phyloP scores from a whole-genome alignment of 53 echinoderm and acorn worm genomes.

The Antedon mediterranea region DNA sequence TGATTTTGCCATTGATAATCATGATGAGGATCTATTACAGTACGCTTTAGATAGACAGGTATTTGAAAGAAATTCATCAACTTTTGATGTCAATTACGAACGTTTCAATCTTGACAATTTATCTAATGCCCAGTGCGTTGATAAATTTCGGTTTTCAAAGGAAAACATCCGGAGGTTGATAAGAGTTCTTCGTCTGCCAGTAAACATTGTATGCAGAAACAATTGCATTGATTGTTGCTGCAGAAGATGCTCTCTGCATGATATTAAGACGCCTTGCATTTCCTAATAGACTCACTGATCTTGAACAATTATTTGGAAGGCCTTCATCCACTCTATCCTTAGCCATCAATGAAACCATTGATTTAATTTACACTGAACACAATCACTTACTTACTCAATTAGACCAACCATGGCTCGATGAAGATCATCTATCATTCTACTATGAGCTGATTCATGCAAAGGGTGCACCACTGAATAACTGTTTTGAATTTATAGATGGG shows the following conservation, averaged over 20 bases:
- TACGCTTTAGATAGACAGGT: too few species aligned
- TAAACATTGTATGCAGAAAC: background rate
- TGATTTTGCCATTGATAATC: too few species aligned
- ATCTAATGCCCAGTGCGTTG: too few species aligned
- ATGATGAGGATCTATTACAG: too few species aligned
- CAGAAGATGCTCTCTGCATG: background rate
- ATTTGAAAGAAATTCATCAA: too few species aligned
- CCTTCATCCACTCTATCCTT: constrained; percentile 1
- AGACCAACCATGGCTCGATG: constrained; percentile 13
- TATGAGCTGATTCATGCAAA: constrained; percentile 8
- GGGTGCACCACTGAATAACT: constrained; percentile 8
- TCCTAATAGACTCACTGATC: background rate
- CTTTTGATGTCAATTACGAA: too few species aligned
- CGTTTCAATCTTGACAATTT: too few species aligned
- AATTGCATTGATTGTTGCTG: background rate
- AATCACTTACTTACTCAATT: constrained; percentile 1
- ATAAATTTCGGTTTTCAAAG: background rate
- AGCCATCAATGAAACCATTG: background rate
- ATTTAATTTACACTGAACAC: background rate
- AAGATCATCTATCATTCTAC: constrained; percentile 3
- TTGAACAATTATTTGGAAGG: background rate
- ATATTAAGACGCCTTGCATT: background rate
- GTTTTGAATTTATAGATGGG: constrained; percentile 22
- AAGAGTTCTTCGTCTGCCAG: background rate
- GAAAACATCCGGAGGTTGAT: background rate